A percentile compares a stretch with the other conserved stretches of the same genome.
phyloP scores from a whole-genome alignment of 1,140 invertebrate species.

The Lamellibrachia luymesi region DNA sequence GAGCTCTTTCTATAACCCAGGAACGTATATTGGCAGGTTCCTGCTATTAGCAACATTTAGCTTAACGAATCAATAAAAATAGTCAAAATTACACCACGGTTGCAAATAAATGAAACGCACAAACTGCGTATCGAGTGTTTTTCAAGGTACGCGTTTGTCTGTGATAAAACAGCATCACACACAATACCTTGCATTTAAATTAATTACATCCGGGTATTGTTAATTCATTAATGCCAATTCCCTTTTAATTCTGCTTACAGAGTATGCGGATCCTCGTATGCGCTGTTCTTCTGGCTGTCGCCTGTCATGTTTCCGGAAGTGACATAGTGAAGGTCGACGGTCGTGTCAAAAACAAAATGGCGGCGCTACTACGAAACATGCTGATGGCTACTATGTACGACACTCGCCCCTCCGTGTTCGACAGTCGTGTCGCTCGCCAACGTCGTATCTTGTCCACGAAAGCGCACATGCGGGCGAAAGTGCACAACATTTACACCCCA shows the following conservation, averaged over 20 bases:
- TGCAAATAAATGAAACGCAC: no score
- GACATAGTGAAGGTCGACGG: background rate
- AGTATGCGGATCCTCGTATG: background rate
- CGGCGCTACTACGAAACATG: background rate
- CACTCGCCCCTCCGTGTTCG: background rate
- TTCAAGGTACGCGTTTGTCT: no score
- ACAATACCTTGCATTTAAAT: no score
- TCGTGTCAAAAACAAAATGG: background rate
- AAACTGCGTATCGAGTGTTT: no score
- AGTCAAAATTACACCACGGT: no score
- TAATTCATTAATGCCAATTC: background rate
- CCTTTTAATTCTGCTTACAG: background rate
- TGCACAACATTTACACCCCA: background rate
- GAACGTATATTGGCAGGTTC: background rate
- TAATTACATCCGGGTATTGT: no score
- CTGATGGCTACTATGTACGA: background rate
- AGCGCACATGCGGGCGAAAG: background rate
- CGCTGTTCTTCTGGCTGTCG: background rate
- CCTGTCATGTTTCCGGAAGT: background rate
- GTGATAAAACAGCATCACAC: no score
- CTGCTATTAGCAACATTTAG: background rate
- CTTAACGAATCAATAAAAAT: no score
- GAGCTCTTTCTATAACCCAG: background rate
- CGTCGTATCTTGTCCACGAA: background rate
- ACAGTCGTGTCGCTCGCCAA: background rate